These are phyloP conservation scores for Apis cerana DNA, from an alignment of 1,140 invertebrate species.

Conservation along the genomic window DNA sequence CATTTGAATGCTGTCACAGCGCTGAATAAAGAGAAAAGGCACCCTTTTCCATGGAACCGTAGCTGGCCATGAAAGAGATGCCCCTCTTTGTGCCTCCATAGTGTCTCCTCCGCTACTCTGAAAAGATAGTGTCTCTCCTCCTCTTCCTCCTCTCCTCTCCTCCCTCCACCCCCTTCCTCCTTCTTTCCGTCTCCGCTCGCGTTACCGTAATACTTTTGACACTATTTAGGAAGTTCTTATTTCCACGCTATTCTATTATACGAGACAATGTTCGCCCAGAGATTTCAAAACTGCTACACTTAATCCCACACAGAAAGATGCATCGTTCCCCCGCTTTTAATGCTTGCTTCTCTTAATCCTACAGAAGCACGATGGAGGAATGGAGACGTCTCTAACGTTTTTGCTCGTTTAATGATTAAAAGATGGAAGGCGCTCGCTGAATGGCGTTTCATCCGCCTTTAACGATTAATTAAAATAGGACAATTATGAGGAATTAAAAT, in stretches of 20 bases:
- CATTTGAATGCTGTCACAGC: conserved; percentile 20
- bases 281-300: conserved; percentile 14
- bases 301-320: neutral
- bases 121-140: conserved; percentile 4
- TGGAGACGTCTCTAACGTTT: neutral
- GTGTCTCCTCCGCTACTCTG: neutral
- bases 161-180: neutral
- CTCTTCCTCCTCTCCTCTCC: too few relatives aligned
- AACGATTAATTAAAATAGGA: neutral
- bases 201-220: conserved; percentile 22
- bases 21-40: conserved; percentile 2
- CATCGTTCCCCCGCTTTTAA: neutral
- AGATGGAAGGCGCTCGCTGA: neutral
- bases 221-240: conserved; percentile 20
- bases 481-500: neutral
- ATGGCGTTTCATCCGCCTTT: neutral
- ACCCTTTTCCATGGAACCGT: neutral
- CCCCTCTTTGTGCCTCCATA: conserved; percentile 11
- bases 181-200: neutral
- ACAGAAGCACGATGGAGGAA: neutral
- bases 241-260: neutral
- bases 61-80: conserved; percentile 17
- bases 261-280: conserved; percentile 4
- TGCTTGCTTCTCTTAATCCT: conserved; percentile 7
- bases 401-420: neutral